A percentile compares a stretch with the other conserved stretches of the same genome.
Evolutionary conservation across 2,797 vertebrate species (phyloP).

Genomic region (Hydrocynus forskahlii): DNA sequence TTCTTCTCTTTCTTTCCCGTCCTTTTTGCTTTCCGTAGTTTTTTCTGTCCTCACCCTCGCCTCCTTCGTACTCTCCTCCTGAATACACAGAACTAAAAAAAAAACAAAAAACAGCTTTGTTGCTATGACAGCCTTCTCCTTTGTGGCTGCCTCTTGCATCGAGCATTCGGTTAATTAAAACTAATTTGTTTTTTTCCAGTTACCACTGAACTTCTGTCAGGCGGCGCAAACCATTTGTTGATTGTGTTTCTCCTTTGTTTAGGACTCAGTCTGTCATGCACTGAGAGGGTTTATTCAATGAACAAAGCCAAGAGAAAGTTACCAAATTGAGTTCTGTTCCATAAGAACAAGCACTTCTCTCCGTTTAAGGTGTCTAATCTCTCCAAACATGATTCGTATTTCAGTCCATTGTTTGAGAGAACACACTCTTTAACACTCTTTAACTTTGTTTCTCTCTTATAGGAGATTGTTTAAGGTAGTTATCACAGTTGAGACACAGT

Average conservation of each 20-base stretch:
- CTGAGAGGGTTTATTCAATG: constrained; percentile 28
- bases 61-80: constrained; percentile 66
- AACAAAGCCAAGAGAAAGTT: neutral
- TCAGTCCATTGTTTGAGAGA: neutral
- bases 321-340: constrained; percentile 13
- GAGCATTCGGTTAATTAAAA: constrained; percentile 58
- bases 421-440: neutral
- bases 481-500: constrained; percentile 5
- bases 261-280: constrained; percentile 16
- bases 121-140: constrained; percentile 75
- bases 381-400: neutral
- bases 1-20: constrained; percentile 56
- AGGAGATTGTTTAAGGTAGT: neutral
- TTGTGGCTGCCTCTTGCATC: constrained; percentile 55
- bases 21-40: constrained; percentile 65
- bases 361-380: neutral
- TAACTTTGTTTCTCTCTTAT: neutral
- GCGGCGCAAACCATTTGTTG: constrained; percentile 47
- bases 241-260: constrained; percentile 47
- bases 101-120: constrained; percentile 72
- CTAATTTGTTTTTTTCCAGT: constrained; percentile 55
- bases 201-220: constrained; percentile 54
- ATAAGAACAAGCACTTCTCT: neutral
- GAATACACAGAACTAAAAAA: constrained; percentile 64
- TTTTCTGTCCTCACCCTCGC: constrained; percentile 57